phyloP scores from a whole-genome alignment of 2,888 invertebrate genomes.

The Sesia apiformis region DNA sequence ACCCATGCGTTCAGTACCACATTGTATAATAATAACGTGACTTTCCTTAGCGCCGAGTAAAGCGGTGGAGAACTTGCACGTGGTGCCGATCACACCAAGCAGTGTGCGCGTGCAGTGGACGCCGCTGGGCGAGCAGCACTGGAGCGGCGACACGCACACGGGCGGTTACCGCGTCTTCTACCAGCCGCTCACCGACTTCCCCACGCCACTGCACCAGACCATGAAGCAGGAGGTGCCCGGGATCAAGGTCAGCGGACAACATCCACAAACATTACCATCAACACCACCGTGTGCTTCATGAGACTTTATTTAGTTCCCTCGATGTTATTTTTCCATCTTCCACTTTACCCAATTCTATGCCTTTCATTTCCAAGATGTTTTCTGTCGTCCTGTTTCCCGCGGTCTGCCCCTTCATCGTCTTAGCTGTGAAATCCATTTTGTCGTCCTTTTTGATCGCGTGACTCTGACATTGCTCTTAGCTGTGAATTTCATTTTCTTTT shows the following conservation, averaged over 20 bases:
- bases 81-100: slow-evolving; percentile 94
- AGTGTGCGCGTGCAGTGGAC: slow-evolving; percentile 96
- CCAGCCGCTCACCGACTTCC: slow-evolving; percentile 91
- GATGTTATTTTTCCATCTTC: too few relatives aligned
- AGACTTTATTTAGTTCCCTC: too few relatives aligned
- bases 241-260: slow-evolving; percentile 72
- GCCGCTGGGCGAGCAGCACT: slow-evolving; percentile 81
- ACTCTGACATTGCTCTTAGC: too few relatives aligned
- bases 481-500: too few relatives aligned
- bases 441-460: too few relatives aligned
- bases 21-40: background rate
- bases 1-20: too few relatives aligned
- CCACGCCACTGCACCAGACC: slow-evolving; percentile 86
- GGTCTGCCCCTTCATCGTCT: too few relatives aligned
- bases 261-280: background rate
- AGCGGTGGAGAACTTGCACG: slow-evolving; percentile 86
- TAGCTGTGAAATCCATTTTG: too few relatives aligned
- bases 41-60: slow-evolving; percentile 83
- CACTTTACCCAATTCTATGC: too few relatives aligned
- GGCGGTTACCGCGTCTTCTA: slow-evolving; percentile 93
- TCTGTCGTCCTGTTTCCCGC: background rate
- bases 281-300: background rate
- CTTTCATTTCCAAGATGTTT: too few relatives aligned
- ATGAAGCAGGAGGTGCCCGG: slow-evolving; percentile 90
- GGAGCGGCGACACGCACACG: slow-evolving; percentile 91